Evolutionary conservation across 2,113 vertebrate genomes (phyloP).

Genomic region (Mustela nigripes): DNA sequence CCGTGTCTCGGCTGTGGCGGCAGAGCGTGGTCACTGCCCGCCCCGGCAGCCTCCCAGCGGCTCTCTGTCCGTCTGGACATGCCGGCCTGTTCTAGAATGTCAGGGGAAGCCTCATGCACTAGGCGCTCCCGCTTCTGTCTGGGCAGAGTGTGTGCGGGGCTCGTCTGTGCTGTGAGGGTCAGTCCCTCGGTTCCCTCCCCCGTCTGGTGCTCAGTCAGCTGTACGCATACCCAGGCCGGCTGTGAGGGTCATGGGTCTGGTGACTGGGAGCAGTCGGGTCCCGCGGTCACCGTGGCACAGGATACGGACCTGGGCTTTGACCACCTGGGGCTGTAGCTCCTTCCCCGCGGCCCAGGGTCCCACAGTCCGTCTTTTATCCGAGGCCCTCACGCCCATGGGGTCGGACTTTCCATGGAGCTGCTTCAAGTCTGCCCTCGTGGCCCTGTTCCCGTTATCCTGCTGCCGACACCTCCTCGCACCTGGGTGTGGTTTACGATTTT

Average conservation of each 20-base stretch:
- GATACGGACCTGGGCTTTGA: not conserved
- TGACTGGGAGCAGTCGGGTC: accelerated
- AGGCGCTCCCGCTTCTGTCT: accelerated
- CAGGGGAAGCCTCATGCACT: not conserved
- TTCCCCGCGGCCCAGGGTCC: not conserved
- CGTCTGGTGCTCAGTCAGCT: too few relatives aligned
- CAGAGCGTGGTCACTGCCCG: not conserved
- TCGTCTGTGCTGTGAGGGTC: not conserved
- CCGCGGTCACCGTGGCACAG: not conserved
- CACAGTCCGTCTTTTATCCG: not conserved
- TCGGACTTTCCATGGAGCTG: accelerated
- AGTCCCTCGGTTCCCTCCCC: too few relatives aligned
- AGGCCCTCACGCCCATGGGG: not conserved
- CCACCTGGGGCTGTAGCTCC: not conserved
- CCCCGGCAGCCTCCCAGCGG: not conserved
- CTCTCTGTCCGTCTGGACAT: not conserved
- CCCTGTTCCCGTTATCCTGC: not conserved
- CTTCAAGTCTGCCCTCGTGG: too few relatives aligned
- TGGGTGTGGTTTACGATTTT: not conserved
- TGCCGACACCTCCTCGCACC: not conserved
- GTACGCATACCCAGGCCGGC: accelerated
- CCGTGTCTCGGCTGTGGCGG: accelerated
- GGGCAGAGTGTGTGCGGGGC: accelerated
- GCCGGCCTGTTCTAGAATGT: accelerated
- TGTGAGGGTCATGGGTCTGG: accelerated